Conservation (phyloP, 2,888 invertebrate species). For the Eupeodes latifasciatus region DNA sequence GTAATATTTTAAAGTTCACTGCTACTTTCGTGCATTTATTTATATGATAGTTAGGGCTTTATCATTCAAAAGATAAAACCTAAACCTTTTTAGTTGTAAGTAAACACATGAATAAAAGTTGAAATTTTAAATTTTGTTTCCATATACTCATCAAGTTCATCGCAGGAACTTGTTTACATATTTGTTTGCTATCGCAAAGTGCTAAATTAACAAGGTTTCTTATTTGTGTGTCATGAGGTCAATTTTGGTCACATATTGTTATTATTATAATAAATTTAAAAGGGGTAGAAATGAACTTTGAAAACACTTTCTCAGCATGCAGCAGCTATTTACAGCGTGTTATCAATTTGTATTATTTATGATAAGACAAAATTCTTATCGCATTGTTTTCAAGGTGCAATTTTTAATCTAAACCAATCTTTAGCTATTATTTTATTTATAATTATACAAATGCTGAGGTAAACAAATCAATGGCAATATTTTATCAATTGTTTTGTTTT, state of each 20-base stretch:
- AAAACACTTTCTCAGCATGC: constrained; percentile 26
- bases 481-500: neutral
- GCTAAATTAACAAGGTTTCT: constrained; percentile 35
- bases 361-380: constrained; percentile 55
- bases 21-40: neutral
- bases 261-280: constrained; percentile 37
- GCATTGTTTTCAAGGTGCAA: constrained; percentile 31
- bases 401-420: constrained; percentile 38
- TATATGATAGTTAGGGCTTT: constrained; percentile 18
- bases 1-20: constrained; percentile 33
- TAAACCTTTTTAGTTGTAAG: too few relatives aligned
- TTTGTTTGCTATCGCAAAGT: constrained; percentile 27
- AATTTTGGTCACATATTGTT: constrained; percentile 52
- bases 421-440: neutral
- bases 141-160: too few relatives aligned
- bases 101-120: too few relatives aligned
- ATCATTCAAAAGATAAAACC: neutral
- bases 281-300: constrained; percentile 31
- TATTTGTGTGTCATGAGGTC: constrained; percentile 43
- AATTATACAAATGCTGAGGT: neutral
- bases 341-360: constrained; percentile 18
- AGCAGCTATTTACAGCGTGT: constrained; percentile 24
- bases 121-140: too few relatives aligned
- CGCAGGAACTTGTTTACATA: constrained; percentile 35
- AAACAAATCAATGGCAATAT: constrained; percentile 11